Evolutionary conservation across 2,888 invertebrate genomes (phyloP).

Genomic region (Cerastis rubricosa): DNA sequence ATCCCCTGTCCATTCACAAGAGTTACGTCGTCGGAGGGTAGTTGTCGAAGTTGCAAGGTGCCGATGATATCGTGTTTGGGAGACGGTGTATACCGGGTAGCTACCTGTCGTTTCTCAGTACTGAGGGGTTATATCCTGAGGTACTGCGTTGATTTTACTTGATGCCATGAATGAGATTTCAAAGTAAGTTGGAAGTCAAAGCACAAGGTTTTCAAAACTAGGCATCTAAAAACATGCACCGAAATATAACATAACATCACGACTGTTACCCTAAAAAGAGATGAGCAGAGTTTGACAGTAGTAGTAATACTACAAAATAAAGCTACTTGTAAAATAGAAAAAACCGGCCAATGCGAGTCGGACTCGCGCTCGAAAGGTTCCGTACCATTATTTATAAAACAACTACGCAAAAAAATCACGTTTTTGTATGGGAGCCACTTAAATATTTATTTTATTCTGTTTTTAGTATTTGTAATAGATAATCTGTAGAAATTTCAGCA

Average conservation of each 20-base stretch:
- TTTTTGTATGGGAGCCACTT: too few species aligned
- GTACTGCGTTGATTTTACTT: neutral
- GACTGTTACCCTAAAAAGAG: neutral
- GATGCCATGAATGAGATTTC: neutral
- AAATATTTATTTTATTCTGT: too few species aligned
- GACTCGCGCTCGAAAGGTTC: too few species aligned
- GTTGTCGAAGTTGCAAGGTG: constrained; percentile 48
- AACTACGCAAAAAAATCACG: too few species aligned
- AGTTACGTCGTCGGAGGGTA: constrained; percentile 52
- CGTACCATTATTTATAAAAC: too few species aligned
- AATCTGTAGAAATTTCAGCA: too few species aligned
- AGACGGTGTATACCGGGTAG: constrained; percentile 35
- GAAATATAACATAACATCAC: neutral
- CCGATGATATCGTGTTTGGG: constrained; percentile 51
- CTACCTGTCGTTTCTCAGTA: constrained; percentile 32
- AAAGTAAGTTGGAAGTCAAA: neutral
- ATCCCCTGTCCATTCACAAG: constrained; percentile 33
- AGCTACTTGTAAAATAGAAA: neutral
- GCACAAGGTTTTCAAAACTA: neutral
- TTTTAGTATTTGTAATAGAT: too few species aligned
- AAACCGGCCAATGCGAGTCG: too few species aligned
- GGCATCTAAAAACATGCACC: neutral
- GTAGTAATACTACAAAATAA: neutral
- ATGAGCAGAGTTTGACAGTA: neutral
- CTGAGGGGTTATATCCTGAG: neutral